phyloP scores from a whole-genome alignment of 1,140 invertebrate species.

The Caenorhabditis briggsae region DNA sequence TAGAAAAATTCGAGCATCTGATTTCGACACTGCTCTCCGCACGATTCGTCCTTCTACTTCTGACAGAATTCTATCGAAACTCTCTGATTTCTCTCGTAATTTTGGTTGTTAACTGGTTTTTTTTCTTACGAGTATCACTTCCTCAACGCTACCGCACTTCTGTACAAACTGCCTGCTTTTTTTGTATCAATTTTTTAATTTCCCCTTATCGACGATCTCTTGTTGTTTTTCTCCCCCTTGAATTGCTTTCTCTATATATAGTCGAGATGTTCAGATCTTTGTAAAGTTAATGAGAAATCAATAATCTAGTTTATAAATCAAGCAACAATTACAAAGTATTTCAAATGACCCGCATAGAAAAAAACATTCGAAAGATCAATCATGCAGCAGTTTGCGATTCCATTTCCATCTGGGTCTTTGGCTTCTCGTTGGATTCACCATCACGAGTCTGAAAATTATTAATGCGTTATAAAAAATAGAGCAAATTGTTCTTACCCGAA shows the following conservation, averaged over 20 bases:
- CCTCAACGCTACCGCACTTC: not conserved
- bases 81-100: not conserved
- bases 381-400: constrained; percentile 8
- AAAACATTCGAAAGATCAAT: not conserved
- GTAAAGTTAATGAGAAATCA: constrained; percentile 13
- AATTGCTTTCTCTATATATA: not conserved
- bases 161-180: constrained; percentile 32
- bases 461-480: too few species aligned
- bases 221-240: not conserved
- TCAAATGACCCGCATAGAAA: not conserved
- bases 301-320: constrained; percentile 7
- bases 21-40: constrained; percentile 66
- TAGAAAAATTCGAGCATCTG: constrained; percentile 58
- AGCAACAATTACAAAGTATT: not conserved
- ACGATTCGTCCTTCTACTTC: constrained; percentile 70
- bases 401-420: not conserved
- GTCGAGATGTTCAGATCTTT: too few species aligned
- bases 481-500: constrained; percentile 15
- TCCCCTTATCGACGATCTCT: constrained; percentile 30
- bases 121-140: not conserved
- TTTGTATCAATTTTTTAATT: constrained; percentile 1
- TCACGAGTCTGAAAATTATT: constrained; percentile 33
- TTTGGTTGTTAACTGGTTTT: constrained; percentile 8
- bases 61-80: constrained; percentile 58
- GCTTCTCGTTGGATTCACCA: not conserved